Percentiles rank a stretch among this genome's conserved stretches.
Conservation (phyloP, 2,113 vertebrate species). For the Myotis yumanensis region DNA sequence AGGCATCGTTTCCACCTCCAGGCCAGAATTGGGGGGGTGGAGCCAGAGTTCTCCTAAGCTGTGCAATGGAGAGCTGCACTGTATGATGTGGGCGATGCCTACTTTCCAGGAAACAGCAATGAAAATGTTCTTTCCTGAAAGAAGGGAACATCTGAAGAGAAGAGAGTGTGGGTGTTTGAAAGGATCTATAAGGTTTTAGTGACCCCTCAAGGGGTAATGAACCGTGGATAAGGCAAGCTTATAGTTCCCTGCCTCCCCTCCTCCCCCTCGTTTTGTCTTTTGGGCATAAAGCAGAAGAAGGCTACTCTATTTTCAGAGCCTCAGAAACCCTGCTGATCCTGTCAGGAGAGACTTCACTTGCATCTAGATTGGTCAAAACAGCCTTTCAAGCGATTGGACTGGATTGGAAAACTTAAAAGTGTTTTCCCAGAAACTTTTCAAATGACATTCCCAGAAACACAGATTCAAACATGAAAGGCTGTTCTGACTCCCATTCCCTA, state of each 20-base stretch:
- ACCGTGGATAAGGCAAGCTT: no score
- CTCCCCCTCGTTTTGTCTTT: not conserved
- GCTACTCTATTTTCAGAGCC: not conserved
- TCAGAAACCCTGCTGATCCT: not conserved
- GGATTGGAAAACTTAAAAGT: not conserved
- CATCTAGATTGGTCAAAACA: not conserved
- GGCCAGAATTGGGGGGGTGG: not conserved
- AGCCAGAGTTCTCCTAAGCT: not conserved
- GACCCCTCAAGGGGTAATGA: not conserved
- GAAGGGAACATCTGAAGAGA: not conserved
- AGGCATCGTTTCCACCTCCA: not conserved
- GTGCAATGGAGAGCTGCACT: not conserved
- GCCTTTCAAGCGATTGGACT: not conserved
- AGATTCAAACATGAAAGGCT: not conserved
- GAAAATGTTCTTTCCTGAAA: not conserved
- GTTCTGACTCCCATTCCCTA: not conserved
- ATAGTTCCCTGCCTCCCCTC: not conserved
- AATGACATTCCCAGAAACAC: not conserved
- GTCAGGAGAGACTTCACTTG: not conserved
- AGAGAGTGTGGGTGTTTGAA: not conserved
- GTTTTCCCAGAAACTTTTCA: not conserved
- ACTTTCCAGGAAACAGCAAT: not conserved
- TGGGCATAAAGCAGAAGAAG: not conserved
- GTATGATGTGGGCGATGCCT: not conserved
- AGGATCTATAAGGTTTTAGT: not conserved